A percentile compares a stretch with the other conserved stretches of the same genome.
Evolutionary conservation across 64 coral and sea anemone genomes (phyloP).

Genomic region (Catalaphyllia jardinei): DNA sequence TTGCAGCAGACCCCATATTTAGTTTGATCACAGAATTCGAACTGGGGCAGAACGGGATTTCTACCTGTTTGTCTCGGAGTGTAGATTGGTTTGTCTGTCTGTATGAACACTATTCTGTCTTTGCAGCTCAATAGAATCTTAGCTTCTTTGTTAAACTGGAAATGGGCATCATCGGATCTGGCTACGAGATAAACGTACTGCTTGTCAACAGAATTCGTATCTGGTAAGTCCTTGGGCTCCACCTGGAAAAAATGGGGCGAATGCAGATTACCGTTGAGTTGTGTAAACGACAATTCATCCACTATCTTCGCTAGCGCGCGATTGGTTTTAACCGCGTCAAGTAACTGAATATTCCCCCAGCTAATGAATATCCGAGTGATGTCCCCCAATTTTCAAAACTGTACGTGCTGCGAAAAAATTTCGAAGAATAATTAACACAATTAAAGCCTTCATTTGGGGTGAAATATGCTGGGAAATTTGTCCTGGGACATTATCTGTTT

Average conservation of each 20-base stretch:
- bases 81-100: conserved; percentile 82
- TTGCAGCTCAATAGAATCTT: conserved; percentile 62
- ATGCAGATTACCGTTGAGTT: too few relatives aligned
- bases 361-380: too few relatives aligned
- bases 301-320: too few relatives aligned
- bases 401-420: too few relatives aligned
- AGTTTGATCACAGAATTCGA: background rate
- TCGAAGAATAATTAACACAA: too few relatives aligned
- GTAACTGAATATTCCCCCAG: too few relatives aligned
- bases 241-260: conserved; percentile 15
- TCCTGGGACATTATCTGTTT: too few relatives aligned
- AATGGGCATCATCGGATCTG: conserved; percentile 59
- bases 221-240: conserved; percentile 52
- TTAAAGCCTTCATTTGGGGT: too few relatives aligned
- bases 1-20: background rate
- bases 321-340: too few relatives aligned
- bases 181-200: conserved; percentile 81
- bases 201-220: conserved; percentile 39
- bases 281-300: too few relatives aligned
- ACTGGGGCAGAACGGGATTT: background rate
- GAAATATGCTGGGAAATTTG: too few relatives aligned
- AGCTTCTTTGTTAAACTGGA: conserved; percentile 62
- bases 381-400: too few relatives aligned
- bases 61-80: conserved; percentile 65
- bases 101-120: conserved; percentile 62